Conservation (phyloP, 2,113 vertebrate species). For the Notothenia coriiceps region DNA sequence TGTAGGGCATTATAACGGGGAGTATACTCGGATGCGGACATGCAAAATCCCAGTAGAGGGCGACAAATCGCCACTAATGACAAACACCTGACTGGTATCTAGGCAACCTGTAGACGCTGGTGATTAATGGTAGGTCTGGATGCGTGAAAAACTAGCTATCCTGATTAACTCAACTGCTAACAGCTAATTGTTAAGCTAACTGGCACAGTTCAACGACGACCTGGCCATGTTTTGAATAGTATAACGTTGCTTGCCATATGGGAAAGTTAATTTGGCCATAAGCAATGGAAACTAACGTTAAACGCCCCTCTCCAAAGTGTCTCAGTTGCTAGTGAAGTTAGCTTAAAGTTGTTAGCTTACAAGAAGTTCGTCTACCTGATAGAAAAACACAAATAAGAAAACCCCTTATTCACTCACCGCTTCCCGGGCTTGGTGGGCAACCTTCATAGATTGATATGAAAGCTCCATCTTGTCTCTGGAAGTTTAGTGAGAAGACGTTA, state of each 20-base stretch:
- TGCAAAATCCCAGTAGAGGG: slow-evolving; percentile 53
- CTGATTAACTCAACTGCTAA: slow-evolving; percentile 6
- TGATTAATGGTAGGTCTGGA: not conserved
- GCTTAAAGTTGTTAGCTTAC: slow-evolving; percentile 7
- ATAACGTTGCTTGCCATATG: not conserved
- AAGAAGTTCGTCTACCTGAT: not conserved
- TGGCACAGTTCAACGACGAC: not conserved
- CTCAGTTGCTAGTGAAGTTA: not conserved
- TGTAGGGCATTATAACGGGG: not conserved
- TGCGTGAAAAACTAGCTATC: not conserved
- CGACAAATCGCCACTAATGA: slow-evolving; percentile 33
- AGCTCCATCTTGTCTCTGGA: slow-evolving; percentile 81
- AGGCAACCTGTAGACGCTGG: slow-evolving; percentile 69
- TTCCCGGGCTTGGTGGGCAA: slow-evolving; percentile 83
- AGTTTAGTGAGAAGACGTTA: not conserved
- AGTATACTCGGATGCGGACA: no score
- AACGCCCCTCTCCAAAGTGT: not conserved
- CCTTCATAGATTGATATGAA: slow-evolving; percentile 84
- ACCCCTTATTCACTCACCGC: slow-evolving; percentile 80
- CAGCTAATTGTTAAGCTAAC: no score
- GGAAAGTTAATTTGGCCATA: not conserved
- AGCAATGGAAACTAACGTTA: not conserved
- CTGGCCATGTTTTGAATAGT: rapidly evolving
- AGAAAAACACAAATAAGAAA: not conserved
- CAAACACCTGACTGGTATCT: slow-evolving; percentile 31